Percentiles rank a stretch among this genome's conserved stretches.
Evolutionary conservation across 2,888 invertebrate genomes (phyloP).

Genomic region (Scaeva pyrastri): DNA sequence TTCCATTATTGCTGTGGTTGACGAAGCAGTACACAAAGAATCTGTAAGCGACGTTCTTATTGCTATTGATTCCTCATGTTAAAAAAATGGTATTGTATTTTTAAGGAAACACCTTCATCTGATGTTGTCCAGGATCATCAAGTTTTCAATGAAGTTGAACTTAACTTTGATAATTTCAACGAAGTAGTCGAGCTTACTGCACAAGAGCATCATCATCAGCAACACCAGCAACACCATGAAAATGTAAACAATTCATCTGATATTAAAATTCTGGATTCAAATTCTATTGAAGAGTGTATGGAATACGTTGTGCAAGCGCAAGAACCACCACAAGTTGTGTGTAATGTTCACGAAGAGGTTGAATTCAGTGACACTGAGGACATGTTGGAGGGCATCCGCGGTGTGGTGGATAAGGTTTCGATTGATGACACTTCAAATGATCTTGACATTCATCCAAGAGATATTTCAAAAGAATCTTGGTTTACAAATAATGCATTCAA

Average conservation of each 20-base stretch:
- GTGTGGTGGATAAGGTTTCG: slow-evolving; percentile 87
- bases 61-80: not conserved
- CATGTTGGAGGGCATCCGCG: slow-evolving; percentile 93
- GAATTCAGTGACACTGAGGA: slow-evolving; percentile 95
- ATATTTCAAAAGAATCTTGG: slow-evolving; percentile 60
- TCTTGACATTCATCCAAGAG: slow-evolving; percentile 80
- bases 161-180: slow-evolving; percentile 81
- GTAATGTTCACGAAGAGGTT: slow-evolving; percentile 81
- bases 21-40: slow-evolving; percentile 44
- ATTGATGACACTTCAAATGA: slow-evolving; percentile 83
- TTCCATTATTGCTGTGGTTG: slow-evolving; percentile 1
- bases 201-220: slow-evolving; percentile 48
- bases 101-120: slow-evolving; percentile 21
- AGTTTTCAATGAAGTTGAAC: slow-evolving; percentile 81
- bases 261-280: slow-evolving; percentile 74
- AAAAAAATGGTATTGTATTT: too few relatives aligned
- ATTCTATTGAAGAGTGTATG: slow-evolving; percentile 59
- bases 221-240: slow-evolving; percentile 48
- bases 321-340: slow-evolving; percentile 58
- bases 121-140: slow-evolving; percentile 77
- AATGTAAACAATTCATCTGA: slow-evolving; percentile 56
- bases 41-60: slow-evolving; percentile 15
- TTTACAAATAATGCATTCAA: slow-evolving; percentile 74
- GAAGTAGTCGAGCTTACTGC: slow-evolving; percentile 53
- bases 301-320: slow-evolving; percentile 57